Base-by-base conservation (phyloP, 2,888 invertebrate genomes). In the Dynastes maya region DNA sequence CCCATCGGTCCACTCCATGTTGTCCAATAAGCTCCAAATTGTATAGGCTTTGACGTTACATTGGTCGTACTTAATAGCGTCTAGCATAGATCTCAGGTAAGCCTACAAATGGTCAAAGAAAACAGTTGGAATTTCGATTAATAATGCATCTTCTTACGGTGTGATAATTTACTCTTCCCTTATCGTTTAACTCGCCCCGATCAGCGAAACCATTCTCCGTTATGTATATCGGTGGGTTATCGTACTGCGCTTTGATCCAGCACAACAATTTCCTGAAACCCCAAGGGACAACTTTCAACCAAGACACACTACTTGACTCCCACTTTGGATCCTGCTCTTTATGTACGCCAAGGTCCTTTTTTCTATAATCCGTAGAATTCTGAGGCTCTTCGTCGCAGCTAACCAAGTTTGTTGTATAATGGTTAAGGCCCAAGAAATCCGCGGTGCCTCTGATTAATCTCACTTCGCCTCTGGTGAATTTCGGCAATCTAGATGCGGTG, bases 21-120 rank as follows among this genome's bases (percentile, higher is more conserved):
- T 95, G 84, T 97, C 96, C 88, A 96, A 90, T 16, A 96, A 88
- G 81, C 94, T 94, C 95, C 96, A 96, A 76, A 93, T 92, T 0
- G 94, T 92, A 85, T 95, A 96, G 0, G 93, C 94, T 8, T 89
- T 85, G 0, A 94, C 90, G 71, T 89, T 89, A 80, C 92, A 92
- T 0, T 90, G 90, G 85, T 93, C 93, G 53, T 90, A 88, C 0
- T 85, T 82, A 0, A 93, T 84, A 0, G 92, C 91, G 1, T 87
- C 83, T 63, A 90, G 87, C 16, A 92, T 74, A 0, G 89, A 85
- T 27, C 88, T 86, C 13, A 92, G 83, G 82, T 92, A 91, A 22
- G 77, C 74, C 81, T 82, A 61, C 63, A 74, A 71, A 58, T 45
- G 55, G 22, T 13, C 29, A 61, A 64, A 29, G n/a, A 22, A 49